Base-by-base conservation (phyloP, 2,888 invertebrate species). In the Litoditis marina region DNA sequence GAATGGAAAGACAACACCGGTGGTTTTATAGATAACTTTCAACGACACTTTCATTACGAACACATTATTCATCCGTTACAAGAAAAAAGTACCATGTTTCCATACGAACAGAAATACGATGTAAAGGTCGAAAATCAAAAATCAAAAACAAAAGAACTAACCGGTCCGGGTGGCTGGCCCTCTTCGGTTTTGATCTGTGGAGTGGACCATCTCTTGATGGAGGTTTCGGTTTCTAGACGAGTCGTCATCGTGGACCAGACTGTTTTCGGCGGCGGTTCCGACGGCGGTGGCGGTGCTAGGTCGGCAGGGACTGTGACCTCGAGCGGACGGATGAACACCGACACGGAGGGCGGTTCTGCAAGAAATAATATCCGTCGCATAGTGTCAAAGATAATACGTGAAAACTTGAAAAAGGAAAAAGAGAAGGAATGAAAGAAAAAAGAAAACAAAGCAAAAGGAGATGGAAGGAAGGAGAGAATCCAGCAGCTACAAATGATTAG, bases 201-300 rank as follows among this genome's bases (percentile, higher is more conserved):
- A 34, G 68, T 73, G 34, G 70, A 70, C 77, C 77, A 77, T 63
- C 71, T 60, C 46, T 70, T 73, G 53, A 72, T 55, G 1, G 72
- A 71, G 5, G 69, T 72, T 34, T 71, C 70, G 6, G 74, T 68
- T 47, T 67, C 72, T 49, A 76, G 68, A n/a, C 66, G 65, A 11
- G 71, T 66, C 13, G 73, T 69, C 76, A 76, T 76, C 31, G 76
- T 73, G 25, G 76, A 74, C 66, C 71, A 69, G 31, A 66, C 69
- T 16, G 68, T 72, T 42, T 65, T 68, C n/a, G 49, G 50, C 16
- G 57, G 52, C 11, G 34, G 55, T 11, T 47, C 22, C n/a, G 39
- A n/a, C 28, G 32, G 51, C 7, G 57, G 52, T n/a, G 56, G 52
- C 28, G 52, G 44, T 7, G 54, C 30, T 19, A 42, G 27, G 30